Base-by-base conservation (phyloP, 2,888 invertebrate species). In the Drosophila macrothrix region DNA sequence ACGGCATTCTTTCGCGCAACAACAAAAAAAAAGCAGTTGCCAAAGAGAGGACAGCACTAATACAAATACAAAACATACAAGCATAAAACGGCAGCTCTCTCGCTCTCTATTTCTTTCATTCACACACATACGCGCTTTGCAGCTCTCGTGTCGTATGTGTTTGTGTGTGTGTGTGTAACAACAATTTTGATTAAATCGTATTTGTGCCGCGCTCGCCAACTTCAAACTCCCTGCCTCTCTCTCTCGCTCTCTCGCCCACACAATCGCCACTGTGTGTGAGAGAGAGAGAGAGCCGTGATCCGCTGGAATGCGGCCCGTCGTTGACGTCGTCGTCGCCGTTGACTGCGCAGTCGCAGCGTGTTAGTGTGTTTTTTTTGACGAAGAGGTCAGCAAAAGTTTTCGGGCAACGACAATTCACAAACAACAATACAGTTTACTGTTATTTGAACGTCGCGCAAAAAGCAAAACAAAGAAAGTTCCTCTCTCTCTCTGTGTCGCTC, bases 1-100 rank as follows among this genome's bases (percentile, higher is more conserved):
- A 90, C 90, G 83, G 82, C 92, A 92, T 92, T 92, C 92, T 91
- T 92, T 92, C 83, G 91, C 80, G 86, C 92, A 92, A 92, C 91
- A 92, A 92, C 92, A 92, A 46, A 46, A 46, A 46, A 92, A 86
- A 82, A 80, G 79, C 73, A 73, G 76, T 80, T 83, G 76, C 80
- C 72, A 85, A 73, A 78, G 76, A 87, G 82, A 80, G 84, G 80
- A 73, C 66, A 67, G 68, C 76, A 79, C 79, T 55, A 70, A 68
- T 39, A 82, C 73, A 60, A 60, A 43, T 46, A 68, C 58, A 80
- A 49, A 58, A 60, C 56, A 56, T 35, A 54, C 56, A 39, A 56
- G 28, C 64, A 78, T 54, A 67, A 81, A 72, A 68, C 61, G 59
- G 28, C 63, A 70, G 73, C 61, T 63, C 74, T 67, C 71, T 56